These are phyloP conservation scores for Electrophaes corylata DNA, from an alignment of 2,888 invertebrate genomes.

Conservation along the genomic window DNA sequence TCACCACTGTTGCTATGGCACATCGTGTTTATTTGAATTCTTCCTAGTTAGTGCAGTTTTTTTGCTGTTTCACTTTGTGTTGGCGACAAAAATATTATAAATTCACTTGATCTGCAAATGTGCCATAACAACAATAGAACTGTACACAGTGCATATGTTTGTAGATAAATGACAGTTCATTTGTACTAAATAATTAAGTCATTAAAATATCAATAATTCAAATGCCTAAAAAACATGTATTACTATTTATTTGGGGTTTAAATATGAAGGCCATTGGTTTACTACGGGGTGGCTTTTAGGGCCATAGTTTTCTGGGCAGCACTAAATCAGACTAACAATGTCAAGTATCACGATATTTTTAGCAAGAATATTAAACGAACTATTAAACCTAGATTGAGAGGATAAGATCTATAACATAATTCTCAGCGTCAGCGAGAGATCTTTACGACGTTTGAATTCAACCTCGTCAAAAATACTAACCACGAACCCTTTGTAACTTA, in stretches of 20 bases:
- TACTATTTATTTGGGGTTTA: slow-evolving; percentile 52
- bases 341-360: no score
- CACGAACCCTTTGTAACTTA: not conserved
- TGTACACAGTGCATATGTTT: not conserved
- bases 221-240: slow-evolving; percentile 29
- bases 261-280: slow-evolving; percentile 62
- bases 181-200: slow-evolving; percentile 44
- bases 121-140: slow-evolving; percentile 15
- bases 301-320: not conserved
- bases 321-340: not conserved
- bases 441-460: no score
- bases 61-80: not conserved
- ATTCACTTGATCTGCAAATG: not conserved
- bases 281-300: slow-evolving; percentile 23
- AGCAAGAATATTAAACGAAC: no score
- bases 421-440: no score
- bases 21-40: not conserved
- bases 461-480: not conserved
- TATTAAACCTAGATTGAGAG: no score
- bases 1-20: slow-evolving; percentile 8
- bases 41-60: not conserved
- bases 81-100: not conserved
- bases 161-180: slow-evolving; percentile 29
- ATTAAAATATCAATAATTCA: slow-evolving; percentile 31
- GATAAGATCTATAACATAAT: no score